A percentile compares a stretch with the other conserved stretches of the same genome.
phyloP scores from a whole-genome alignment of 2,113 vertebrate species.

The Rana temporaria region DNA sequence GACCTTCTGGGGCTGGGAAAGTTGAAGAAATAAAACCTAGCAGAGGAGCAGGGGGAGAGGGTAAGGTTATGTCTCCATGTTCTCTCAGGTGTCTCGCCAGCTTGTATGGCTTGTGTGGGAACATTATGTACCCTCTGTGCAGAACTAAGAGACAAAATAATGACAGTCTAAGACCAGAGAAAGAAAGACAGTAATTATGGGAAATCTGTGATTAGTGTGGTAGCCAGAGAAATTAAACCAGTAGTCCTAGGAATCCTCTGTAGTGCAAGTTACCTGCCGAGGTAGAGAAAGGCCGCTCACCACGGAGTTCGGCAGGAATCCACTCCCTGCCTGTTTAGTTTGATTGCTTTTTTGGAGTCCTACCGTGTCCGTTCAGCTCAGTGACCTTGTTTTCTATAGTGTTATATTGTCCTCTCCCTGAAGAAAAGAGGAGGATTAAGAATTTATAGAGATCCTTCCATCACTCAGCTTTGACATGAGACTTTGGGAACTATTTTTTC shows the following conservation, averaged over 20 bases:
- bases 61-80: conserved; percentile 55
- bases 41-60: conserved; percentile 59
- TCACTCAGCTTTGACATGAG: conserved; percentile 82
- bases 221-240: conserved; percentile 95
- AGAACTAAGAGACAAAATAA: conserved; percentile 76
- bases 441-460: conserved; percentile 90
- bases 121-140: conserved; percentile 73
- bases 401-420: conserved; percentile 77
- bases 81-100: conserved; percentile 78
- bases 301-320: conserved; percentile 83
- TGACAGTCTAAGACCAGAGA: conserved; percentile 77
- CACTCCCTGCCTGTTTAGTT: conserved; percentile 84
- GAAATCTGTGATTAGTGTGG: conserved; percentile 87
- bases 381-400: conserved; percentile 84
- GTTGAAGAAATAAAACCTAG: conserved; percentile 78
- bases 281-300: conserved; percentile 81
- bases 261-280: conserved; percentile 81
- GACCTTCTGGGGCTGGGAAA: conserved; percentile 73
- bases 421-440: conserved; percentile 84
- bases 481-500: conserved; percentile 81
- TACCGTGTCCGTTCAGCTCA: conserved; percentile 82
- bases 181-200: conserved; percentile 82
- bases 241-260: conserved; percentile 86
- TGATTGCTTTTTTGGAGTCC: conserved; percentile 93
- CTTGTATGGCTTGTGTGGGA: conserved; percentile 74